Evolutionary conservation across 2,113 vertebrate genomes (phyloP).

Genomic region (Misgurnus mizolepis): DNA sequence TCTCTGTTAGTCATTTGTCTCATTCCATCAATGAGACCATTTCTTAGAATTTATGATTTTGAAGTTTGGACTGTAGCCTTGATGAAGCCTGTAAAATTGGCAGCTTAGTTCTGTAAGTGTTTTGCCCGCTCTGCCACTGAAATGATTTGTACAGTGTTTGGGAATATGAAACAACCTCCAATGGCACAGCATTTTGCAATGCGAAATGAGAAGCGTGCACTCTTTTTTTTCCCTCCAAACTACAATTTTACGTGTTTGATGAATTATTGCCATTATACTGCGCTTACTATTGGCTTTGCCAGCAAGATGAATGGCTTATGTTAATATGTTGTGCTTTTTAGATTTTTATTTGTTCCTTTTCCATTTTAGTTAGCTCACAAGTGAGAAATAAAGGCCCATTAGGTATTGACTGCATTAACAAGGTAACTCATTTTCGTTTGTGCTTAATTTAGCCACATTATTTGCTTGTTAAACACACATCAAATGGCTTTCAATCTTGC

Average conservation of each 20-base stretch:
- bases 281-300: conserved; percentile 67
- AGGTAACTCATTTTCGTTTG: conserved; percentile 58
- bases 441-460: conserved; percentile 55
- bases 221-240: conserved; percentile 46
- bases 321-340: conserved; percentile 50
- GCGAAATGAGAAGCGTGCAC: conserved; percentile 57
- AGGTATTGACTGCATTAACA: conserved; percentile 53
- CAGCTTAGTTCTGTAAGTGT: conserved; percentile 75
- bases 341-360: neutral
- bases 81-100: conserved; percentile 67
- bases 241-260: conserved; percentile 62
- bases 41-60: conserved; percentile 56
- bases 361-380: conserved; percentile 50
- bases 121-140: conserved; percentile 75
- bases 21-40: conserved; percentile 26
- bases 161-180: conserved; percentile 62
- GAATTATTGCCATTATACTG: conserved; percentile 64
- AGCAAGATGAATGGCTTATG: conserved; percentile 61
- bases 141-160: conserved; percentile 78
- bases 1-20: conserved; percentile 34
- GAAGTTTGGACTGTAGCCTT: conserved; percentile 11
- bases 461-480: conserved; percentile 64
- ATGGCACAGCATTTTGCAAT: conserved; percentile 54
- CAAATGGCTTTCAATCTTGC: conserved; percentile 60
- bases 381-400: conserved; percentile 60